Evolutionary conservation across 2,113 vertebrate genomes (phyloP).

Genomic region (Cebidichthys violaceus): DNA sequence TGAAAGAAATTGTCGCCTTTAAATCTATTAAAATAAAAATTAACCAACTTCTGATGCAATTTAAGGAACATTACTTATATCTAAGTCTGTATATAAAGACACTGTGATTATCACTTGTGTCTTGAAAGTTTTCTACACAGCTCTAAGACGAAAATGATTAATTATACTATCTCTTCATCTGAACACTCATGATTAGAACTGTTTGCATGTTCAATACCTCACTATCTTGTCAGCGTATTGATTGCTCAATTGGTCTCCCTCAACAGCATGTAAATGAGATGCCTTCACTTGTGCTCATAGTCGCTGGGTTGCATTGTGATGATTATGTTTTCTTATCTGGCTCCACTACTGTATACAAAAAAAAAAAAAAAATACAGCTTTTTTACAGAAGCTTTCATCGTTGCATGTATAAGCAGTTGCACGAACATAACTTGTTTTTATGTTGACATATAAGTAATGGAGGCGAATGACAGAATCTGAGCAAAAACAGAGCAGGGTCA

Average conservation of each 20-base stretch:
- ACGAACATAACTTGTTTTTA: background rate
- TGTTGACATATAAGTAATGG: background rate
- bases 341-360: background rate
- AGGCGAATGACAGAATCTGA: background rate
- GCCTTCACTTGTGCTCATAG: constrained; percentile 6
- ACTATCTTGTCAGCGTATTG: constrained; percentile 53
- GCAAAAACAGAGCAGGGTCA: background rate
- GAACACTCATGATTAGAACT: constrained; percentile 37
- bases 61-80: constrained; percentile 27
- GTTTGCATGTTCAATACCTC: constrained; percentile 46
- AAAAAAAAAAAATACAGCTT: background rate
- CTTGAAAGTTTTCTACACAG: constrained; percentile 21
- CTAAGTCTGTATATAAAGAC: background rate
- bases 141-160: constrained; percentile 37
- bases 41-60: constrained; percentile 31
- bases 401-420: background rate
- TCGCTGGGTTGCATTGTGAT: constrained; percentile 3
- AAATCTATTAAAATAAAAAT: constrained; percentile 27
- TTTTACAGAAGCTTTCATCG: background rate
- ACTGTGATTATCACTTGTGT: constrained; percentile 61
- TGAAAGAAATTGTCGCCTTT: constrained; percentile 47
- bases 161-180: constrained; percentile 41
- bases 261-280: constrained; percentile 39
- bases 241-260: constrained; percentile 51
- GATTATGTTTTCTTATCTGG: constrained; percentile 22